A percentile compares a stretch with the other conserved stretches of the same genome.
These are phyloP conservation scores for Alethe diademata DNA, from an alignment of 2,113 vertebrate species.

Conservation along the genomic window DNA sequence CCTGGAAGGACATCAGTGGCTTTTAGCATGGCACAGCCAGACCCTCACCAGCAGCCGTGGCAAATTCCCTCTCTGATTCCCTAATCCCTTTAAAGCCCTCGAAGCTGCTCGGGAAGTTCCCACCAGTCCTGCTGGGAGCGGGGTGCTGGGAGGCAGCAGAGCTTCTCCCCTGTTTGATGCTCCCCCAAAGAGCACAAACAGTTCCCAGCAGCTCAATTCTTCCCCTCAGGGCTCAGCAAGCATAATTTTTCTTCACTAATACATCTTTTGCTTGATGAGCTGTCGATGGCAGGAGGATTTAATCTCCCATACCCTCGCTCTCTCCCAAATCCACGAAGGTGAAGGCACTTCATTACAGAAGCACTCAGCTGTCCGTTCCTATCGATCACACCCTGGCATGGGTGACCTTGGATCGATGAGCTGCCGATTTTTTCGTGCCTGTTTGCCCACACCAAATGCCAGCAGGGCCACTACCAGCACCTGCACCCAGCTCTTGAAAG, in stretches of 20 bases:
- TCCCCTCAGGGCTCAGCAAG: neutral
- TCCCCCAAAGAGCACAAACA: conserved; percentile 16
- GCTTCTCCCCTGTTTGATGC: neutral
- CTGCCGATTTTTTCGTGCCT: conserved; percentile 65
- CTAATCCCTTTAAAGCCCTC: neutral
- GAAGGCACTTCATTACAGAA: conserved; percentile 72
- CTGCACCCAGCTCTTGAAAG: neutral
- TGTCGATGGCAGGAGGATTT: conserved; percentile 67
- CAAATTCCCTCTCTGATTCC: neutral
- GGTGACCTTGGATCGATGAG: conserved; percentile 71
- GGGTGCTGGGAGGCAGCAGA: neutral
- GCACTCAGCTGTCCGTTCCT: conserved; percentile 69
- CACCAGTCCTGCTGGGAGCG: neutral
- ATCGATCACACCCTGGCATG: conserved; percentile 69
- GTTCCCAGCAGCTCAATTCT: neutral
- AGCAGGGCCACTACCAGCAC: neutral
- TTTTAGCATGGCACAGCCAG: neutral
- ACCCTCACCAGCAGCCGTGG: neutral
- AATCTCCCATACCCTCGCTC: conserved; percentile 51
- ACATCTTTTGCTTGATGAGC: conserved; percentile 56
- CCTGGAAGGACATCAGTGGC: neutral
- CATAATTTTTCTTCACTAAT: conserved; percentile 59
- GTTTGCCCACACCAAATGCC: conserved; percentile 28
- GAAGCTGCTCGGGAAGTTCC: neutral
- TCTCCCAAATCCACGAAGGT: conserved; percentile 59